phyloP scores from a whole-genome alignment of 2,113 vertebrate genomes.

The Petaurus breviceps region DNA sequence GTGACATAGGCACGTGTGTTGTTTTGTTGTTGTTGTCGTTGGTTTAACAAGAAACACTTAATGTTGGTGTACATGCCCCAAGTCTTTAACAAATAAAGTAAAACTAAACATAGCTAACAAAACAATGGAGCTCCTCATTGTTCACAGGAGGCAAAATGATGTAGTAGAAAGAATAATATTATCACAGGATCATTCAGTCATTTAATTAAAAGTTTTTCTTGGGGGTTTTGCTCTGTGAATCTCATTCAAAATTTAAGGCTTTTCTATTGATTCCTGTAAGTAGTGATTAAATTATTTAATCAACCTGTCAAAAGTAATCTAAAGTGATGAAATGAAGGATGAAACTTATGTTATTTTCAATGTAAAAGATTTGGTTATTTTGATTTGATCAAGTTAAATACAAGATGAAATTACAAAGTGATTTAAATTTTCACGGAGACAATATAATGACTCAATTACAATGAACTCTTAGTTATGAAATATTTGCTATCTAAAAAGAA shows the following conservation, averaged over 20 bases:
- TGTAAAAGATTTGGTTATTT: conserved; percentile 46
- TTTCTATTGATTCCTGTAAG: conserved; percentile 19
- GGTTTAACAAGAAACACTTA: neutral
- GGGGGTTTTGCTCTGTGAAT: neutral
- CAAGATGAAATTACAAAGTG: conserved; percentile 41
- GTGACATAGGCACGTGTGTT: neutral
- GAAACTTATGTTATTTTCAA: conserved; percentile 38
- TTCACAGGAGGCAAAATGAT: neutral
- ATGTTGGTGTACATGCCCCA: neutral
- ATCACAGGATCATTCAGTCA: neutral
- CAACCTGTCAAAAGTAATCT: conserved; percentile 36
- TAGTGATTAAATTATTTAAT: conserved; percentile 49
- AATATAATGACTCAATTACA: conserved; percentile 47
- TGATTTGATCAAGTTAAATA: conserved; percentile 47
- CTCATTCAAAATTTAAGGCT: neutral
- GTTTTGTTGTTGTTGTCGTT: neutral
- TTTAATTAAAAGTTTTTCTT: neutral
- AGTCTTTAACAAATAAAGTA: neutral
- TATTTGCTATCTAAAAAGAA: conserved; percentile 50
- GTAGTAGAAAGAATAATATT: neutral
- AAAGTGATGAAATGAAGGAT: conserved; percentile 29
- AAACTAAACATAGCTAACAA: neutral
- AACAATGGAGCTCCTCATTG: neutral
- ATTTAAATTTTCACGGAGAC: conserved; percentile 53
- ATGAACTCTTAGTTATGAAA: neutral